Evolutionary conservation across 2,113 vertebrate genomes (phyloP), one percentile per base, ranked within the genome.

Genomic region (Paralichthys olivaceus): DNA sequence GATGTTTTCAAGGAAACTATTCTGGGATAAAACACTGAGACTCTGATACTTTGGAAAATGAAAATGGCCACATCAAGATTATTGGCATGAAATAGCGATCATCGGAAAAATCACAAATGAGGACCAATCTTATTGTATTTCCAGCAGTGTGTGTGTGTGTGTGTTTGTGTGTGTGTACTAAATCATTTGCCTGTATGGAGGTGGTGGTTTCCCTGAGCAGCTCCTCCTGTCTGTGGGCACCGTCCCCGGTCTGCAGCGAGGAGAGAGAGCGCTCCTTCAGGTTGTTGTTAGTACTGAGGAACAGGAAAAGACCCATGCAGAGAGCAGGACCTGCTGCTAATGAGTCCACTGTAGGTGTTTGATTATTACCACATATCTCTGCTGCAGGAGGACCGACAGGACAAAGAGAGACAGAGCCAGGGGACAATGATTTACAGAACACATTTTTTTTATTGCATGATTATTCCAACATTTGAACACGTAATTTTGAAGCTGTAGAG

Each of bases 321-420:
- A 59, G 86, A 81, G 79, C 79, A 61, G 69, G 79, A 63, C 84
- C 64, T 40, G 15, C 76, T 49, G 76, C 87, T 88, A 89, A 92
- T 86, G 87, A 92, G 89, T 79, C 68, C 72, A 85, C 74, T 73
- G 89, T 84, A 88, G 86, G 85, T 87, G 86, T 89, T 89, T 70
- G 82, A 87, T 88, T 77, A 77, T 89, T 81, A 84, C 64, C 79
- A 77, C 83, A 76, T 85, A 78, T 75, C 82, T 90, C 77, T 87
- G 85, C 80, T 85, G 85, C 73, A 75, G 75, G 78, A 75, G 77
- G 80, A 89, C 76, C 78, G 54, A 55, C n/a, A 3, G 15, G 57
- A 70, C 67, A 58, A 13, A 51, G 7, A 22, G 7, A 57, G 60
- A 63, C 13, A 28, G 15, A 64, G 74, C 19, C 17, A 19, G 51